Evolutionary conservation across 2,797 vertebrate genomes (phyloP).

Genomic region (Cyprinodon diabolis): DNA sequence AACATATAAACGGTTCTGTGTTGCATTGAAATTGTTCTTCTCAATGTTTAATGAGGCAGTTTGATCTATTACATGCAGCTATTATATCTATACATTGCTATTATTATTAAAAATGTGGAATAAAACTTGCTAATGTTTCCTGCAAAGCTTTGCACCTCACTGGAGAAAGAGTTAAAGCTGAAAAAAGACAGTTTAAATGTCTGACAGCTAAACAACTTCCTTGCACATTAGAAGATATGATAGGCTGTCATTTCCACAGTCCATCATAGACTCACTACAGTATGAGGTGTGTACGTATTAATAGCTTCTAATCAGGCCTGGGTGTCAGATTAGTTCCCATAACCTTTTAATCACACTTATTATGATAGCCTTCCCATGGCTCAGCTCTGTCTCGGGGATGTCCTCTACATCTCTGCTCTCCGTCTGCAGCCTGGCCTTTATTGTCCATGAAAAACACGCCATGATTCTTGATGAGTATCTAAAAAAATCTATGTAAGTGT

Average conservation of each 20-base stretch:
- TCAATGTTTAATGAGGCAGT: not conserved
- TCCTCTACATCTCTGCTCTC: constrained; percentile 31
- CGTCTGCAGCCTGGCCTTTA: not conserved
- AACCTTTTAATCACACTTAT: constrained; percentile 68
- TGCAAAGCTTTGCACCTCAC: not conserved
- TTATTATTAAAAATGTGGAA: not conserved
- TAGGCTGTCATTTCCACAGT: constrained; percentile 17
- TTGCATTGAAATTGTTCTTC: not conserved
- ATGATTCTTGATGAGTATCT: too few relatives aligned
- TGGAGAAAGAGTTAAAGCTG: not conserved
- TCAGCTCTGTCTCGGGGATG: constrained; percentile 51
- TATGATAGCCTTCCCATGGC: constrained; percentile 28
- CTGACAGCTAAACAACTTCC: constrained; percentile 5
- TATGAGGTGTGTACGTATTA: constrained; percentile 57
- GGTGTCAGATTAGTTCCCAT: constrained; percentile 73
- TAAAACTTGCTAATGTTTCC: not conserved
- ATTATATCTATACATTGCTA: too few relatives aligned
- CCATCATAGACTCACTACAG: constrained; percentile 14
- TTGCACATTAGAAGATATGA: constrained; percentile 17
- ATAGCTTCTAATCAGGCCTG: constrained; percentile 75
- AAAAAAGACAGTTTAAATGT: constrained; percentile 8
- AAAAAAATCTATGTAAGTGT: too few relatives aligned
- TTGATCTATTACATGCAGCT: not conserved
- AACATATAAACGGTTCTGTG: too few relatives aligned
- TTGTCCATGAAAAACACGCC: not conserved